Conservation (phyloP, 2,797 vertebrate genomes). For the Xiphorhynchus erythropygius region DNA sequence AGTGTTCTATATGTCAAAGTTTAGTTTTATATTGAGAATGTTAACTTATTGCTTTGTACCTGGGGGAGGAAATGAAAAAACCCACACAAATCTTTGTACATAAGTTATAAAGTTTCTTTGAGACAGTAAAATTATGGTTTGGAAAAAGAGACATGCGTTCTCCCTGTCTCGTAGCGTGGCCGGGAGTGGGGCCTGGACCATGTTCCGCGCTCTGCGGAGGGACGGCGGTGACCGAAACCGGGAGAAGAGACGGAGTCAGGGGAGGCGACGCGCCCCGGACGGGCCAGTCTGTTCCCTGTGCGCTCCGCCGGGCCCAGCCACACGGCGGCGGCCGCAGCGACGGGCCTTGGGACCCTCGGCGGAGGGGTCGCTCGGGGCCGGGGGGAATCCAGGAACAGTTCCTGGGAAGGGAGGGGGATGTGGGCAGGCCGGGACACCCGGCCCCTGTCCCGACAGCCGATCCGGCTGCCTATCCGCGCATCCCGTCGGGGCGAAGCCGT, state of each 20-base stretch:
- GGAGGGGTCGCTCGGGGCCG: neutral
- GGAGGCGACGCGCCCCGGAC: too few relatives aligned
- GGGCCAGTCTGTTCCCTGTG: neutral
- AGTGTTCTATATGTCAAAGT: conserved; percentile 91
- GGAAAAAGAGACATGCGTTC: conserved; percentile 75
- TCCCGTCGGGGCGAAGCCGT: neutral
- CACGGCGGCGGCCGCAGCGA: too few relatives aligned
- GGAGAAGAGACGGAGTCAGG: neutral
- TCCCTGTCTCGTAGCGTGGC: neutral
- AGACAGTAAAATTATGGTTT: conserved; percentile 96
- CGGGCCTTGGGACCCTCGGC: neutral
- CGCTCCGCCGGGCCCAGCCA: too few relatives aligned
- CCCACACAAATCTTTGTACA: conserved; percentile 84
- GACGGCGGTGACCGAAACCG: neutral
- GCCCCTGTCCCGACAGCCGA: neutral
- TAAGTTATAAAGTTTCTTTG: conserved; percentile 91
- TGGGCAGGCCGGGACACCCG: neutral
- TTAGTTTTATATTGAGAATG: conserved; percentile 98
- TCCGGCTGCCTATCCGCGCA: too few relatives aligned
- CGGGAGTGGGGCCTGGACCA: neutral
- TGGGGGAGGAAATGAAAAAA: conserved; percentile 59
- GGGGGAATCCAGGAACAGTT: too few relatives aligned
- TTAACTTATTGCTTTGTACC: conserved; percentile 97
- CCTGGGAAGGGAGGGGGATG: neutral
- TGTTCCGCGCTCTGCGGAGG: neutral